phyloP scores from a whole-genome alignment of 2,113 vertebrate species.

The Zapornia atra region DNA sequence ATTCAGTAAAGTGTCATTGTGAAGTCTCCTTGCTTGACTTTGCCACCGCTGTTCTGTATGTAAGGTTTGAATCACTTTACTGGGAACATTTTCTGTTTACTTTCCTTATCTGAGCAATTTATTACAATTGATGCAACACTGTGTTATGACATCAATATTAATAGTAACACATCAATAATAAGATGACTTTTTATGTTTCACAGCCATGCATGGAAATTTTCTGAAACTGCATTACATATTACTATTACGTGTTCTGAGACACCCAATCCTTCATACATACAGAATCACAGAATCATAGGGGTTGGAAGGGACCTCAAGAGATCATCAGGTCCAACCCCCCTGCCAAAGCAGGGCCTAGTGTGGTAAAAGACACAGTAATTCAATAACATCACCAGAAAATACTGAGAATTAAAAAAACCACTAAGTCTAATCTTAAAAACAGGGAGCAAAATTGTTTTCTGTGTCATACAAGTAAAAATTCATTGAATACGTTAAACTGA shows the following conservation, averaged over 20 bases:
- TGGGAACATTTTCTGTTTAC: constrained; percentile 20
- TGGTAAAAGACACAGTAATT: neutral
- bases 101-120: constrained; percentile 17
- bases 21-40: constrained; percentile 58
- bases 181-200: neutral
- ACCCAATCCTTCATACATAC: neutral
- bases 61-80: neutral
- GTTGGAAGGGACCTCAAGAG: too few relatives aligned
- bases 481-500: neutral
- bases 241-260: neutral
- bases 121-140: neutral
- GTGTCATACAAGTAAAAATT: neutral
- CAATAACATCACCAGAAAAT: neutral
- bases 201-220: neutral
- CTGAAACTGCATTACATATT: neutral
- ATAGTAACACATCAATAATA: neutral
- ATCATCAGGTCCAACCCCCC: too few relatives aligned
- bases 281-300: too few relatives aligned
- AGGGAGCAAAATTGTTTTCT: neutral
- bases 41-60: neutral
- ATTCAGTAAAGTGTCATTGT: constrained; percentile 9
- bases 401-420: neutral
- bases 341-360: neutral
- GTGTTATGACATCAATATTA: constrained; percentile 31
- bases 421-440: neutral